Evolutionary conservation across 2,113 vertebrate species (phyloP).

Genomic region (Nettapus auritus): DNA sequence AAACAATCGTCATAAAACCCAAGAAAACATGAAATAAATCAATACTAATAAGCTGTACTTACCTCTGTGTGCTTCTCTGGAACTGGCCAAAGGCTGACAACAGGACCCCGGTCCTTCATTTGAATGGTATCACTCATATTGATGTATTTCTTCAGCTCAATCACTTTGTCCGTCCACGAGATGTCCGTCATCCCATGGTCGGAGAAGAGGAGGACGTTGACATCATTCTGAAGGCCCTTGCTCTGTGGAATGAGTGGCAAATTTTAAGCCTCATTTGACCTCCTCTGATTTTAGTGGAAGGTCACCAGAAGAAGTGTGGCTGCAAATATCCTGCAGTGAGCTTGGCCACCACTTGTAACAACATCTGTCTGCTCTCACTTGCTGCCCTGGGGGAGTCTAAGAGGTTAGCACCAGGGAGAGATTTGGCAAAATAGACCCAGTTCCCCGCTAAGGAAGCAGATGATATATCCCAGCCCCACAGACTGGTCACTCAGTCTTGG

Average conservation of each 20-base stretch:
- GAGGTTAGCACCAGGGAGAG: background rate
- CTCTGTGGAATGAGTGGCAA: slow-evolving; percentile 76
- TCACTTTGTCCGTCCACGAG: slow-evolving; percentile 90
- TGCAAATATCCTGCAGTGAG: background rate
- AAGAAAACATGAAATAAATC: background rate
- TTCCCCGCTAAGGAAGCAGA: background rate
- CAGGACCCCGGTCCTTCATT: slow-evolving; percentile 90
- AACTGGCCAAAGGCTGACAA: slow-evolving; percentile 92
- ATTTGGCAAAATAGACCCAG: background rate
- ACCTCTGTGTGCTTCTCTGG: slow-evolving; percentile 79
- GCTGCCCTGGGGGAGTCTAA: background rate
- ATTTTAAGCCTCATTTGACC: background rate
- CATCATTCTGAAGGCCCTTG: slow-evolving; percentile 76
- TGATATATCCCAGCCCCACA: background rate
- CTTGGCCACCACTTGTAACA: background rate
- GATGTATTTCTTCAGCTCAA: slow-evolving; percentile 87
- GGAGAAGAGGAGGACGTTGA: slow-evolving; percentile 92
- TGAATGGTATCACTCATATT: slow-evolving; percentile 83
- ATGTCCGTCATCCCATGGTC: slow-evolving; percentile 96
- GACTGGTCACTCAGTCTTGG: background rate
- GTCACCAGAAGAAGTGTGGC: accelerated
- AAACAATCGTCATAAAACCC: background rate
- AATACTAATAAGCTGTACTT: background rate
- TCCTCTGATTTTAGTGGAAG: background rate
- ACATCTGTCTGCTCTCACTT: background rate